Evolutionary conservation across 2,113 vertebrate species (phyloP), one percentile per base, ranked within the genome.

Genomic region (Festucalex cinctus): DNA sequence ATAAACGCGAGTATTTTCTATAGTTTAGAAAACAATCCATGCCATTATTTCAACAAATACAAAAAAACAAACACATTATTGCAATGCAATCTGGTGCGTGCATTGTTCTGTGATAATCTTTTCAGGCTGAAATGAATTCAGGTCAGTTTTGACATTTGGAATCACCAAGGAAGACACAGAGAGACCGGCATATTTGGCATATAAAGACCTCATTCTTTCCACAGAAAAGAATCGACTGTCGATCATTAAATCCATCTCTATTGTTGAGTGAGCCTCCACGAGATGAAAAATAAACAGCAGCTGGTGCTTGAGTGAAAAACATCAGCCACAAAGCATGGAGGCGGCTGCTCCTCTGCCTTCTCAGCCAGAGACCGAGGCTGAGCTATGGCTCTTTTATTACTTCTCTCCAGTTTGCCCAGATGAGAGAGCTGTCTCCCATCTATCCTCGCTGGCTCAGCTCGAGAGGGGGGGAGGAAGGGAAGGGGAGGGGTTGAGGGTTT

Each of bases 321-420:
- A 83, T 81, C 84, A 73, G 60, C 71, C 77, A 71, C 71, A 78
- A 83, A 80, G 77, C 69, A 79, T 58, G 78, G 84, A 83, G 81
- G 80, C 17, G 43, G 63, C 28, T 28, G 62, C 77, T 77, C 59
- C 74, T 75, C 66, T 66, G 48, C 81, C 79, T 85, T 79, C 78
- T 69, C 74, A 57, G 80, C 80, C 81, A 54, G 71, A 83, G 74
- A 56, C 37, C 43, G 60, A 36, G 59, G 36, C 57, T 85, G 81
- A 85, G 84, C 78, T 83, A 81, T 60, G 68, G 75, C 66, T 83
- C 79, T 81, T 87, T 89, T 87, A 88, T 86, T 87, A 86, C 79
- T 86, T 77, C 84, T 83, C 78, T 71, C 68, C 76, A 78, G 81
- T 84, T 86, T 76, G 76, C 73, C 85, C 68, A 61, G 77, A 83